These are phyloP conservation scores for Clistopyga incitator DNA, from an alignment of 2,888 invertebrate species.

Conservation along the genomic window DNA sequence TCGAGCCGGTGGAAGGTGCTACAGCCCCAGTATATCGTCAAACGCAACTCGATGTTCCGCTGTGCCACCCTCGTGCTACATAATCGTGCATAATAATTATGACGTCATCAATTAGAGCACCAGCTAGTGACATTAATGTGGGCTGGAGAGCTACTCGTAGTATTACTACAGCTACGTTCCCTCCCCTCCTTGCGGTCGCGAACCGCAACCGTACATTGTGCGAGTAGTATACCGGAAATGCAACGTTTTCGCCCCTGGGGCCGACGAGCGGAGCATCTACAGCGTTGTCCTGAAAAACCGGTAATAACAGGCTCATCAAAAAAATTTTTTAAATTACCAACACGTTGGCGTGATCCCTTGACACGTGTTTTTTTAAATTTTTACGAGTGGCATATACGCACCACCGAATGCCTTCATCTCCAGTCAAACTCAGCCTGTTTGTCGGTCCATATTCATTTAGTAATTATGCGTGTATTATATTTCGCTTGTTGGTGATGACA, in stretches of 20 bases:
- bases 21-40: slow-evolving; percentile 73
- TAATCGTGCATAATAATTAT: slow-evolving; percentile 83
- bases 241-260: slow-evolving; percentile 15
- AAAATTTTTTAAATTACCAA: slow-evolving; percentile 43
- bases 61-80: slow-evolving; percentile 71
- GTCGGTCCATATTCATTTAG: slow-evolving; percentile 14
- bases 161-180: slow-evolving; percentile 19
- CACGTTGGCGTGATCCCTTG: neutral
- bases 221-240: slow-evolving; percentile 41
- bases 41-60: slow-evolving; percentile 77
- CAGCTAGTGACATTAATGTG: slow-evolving; percentile 80
- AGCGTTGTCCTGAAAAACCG: neutral
- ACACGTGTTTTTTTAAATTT: neutral
- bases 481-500: neutral
- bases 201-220: slow-evolving; percentile 62
- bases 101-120: slow-evolving; percentile 81
- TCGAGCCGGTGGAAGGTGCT: slow-evolving; percentile 13
- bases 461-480: slow-evolving; percentile 13
- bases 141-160: slow-evolving; percentile 48
- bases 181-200: slow-evolving; percentile 59
- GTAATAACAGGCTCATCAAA: slow-evolving; percentile 38
- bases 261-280: neutral
- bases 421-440: neutral
- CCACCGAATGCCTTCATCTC: neutral
- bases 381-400: no score